Evolutionary conservation across 2,797 vertebrate species (phyloP).

Genomic region (Gymnodraco acuticeps): DNA sequence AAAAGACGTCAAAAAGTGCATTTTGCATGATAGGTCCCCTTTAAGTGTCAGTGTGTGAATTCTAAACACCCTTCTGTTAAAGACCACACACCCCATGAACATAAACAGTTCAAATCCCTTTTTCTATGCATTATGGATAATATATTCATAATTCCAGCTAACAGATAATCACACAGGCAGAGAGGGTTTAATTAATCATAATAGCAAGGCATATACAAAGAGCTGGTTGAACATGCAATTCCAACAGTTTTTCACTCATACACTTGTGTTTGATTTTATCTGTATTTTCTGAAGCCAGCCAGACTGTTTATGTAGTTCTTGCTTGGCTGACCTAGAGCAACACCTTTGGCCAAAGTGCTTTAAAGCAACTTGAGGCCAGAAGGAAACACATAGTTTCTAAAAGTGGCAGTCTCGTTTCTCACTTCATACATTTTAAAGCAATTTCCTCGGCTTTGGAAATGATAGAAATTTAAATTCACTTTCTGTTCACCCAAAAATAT

Average conservation of each 20-base stretch:
- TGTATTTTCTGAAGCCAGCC: background rate
- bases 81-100: background rate
- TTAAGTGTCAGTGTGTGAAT: too few species aligned
- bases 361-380: conserved; percentile 6
- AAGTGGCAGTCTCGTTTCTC: conserved; percentile 6
- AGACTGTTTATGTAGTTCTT: background rate
- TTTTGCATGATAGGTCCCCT: too few species aligned
- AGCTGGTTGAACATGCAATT: background rate
- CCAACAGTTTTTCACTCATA: background rate
- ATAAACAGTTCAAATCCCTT: background rate
- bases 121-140: background rate
- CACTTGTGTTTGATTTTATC: background rate
- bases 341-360: conserved; percentile 14
- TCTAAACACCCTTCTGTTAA: background rate
- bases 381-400: background rate
- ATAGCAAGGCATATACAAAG: background rate
- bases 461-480: conserved; percentile 48
- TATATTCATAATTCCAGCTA: background rate
- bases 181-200: background rate
- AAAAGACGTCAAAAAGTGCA: too few species aligned
- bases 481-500: conserved; percentile 46
- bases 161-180: background rate
- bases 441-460: conserved; percentile 14
- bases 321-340: conserved; percentile 17
- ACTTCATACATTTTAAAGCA: conserved; percentile 48